phyloP scores from a whole-genome alignment of 2,888 invertebrate genomes.

The Agonopterix alstromeriana region DNA sequence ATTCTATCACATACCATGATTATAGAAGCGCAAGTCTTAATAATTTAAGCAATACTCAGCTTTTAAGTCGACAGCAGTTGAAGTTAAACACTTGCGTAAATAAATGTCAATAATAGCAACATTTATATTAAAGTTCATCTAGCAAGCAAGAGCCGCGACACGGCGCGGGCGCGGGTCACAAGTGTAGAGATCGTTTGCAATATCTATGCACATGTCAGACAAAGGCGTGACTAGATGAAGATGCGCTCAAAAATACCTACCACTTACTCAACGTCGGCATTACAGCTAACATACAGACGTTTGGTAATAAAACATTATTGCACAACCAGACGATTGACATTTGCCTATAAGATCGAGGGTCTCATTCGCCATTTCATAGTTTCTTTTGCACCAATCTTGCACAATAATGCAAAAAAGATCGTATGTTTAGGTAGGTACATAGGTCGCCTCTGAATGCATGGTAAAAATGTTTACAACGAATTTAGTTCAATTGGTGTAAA shows the following conservation, averaged over 20 bases:
- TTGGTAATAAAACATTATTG: constrained; percentile 60
- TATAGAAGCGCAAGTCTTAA: too few relatives aligned
- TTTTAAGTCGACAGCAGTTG: too few relatives aligned
- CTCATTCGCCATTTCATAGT: constrained; percentile 30
- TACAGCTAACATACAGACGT: constrained; percentile 44
- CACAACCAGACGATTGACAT: constrained; percentile 64
- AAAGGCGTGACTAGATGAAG: constrained; percentile 28
- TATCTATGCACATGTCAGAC: constrained; percentile 10
- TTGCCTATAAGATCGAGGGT: constrained; percentile 44
- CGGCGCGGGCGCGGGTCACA: background rate
- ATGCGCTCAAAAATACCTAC: constrained; percentile 36
- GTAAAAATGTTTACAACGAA: too few relatives aligned
- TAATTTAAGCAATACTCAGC: too few relatives aligned
- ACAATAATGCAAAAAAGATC: constrained; percentile 21
- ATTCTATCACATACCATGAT: too few relatives aligned
- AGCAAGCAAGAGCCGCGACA: background rate
- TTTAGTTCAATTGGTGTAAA: too few relatives aligned
- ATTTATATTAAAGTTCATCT: too few relatives aligned
- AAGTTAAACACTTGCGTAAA: too few relatives aligned
- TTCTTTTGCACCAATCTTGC: constrained; percentile 23
- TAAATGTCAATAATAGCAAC: too few relatives aligned
- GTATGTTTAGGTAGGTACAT: background rate
- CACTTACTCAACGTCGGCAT: constrained; percentile 44
- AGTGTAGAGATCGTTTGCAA: constrained; percentile 9
- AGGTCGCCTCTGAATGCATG: too few relatives aligned